Evolutionary conservation across 2,888 invertebrate species (phyloP).

Genomic region (Mimachlamys varia): DNA sequence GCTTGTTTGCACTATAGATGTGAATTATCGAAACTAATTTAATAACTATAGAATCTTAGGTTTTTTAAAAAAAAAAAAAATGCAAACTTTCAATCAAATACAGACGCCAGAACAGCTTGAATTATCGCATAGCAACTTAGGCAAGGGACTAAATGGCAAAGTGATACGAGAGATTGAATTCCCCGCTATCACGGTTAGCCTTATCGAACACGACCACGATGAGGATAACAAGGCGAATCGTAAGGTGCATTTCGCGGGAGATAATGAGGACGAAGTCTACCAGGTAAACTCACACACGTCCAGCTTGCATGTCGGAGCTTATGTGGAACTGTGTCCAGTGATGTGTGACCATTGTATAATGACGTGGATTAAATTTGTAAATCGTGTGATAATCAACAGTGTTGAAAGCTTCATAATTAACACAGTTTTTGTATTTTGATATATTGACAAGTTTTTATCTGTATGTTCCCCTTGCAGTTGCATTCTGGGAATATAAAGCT

Average conservation of each 20-base stretch:
- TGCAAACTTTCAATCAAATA: background rate
- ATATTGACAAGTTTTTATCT: no score
- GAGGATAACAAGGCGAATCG: constrained; percentile 38
- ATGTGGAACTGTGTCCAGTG: constrained; percentile 20
- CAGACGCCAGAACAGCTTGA: background rate
- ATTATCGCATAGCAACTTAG: constrained; percentile 16
- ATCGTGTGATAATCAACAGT: background rate
- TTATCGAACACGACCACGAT: constrained; percentile 47
- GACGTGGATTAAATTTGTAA: background rate
- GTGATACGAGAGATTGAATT: constrained; percentile 40
- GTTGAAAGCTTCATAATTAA: background rate
- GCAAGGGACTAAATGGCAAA: constrained; percentile 6
- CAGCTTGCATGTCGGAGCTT: constrained; percentile 12
- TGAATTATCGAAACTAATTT: background rate
- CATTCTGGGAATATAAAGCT: no score
- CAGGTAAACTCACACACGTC: background rate
- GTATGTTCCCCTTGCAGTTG: no score
- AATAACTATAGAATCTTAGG: background rate
- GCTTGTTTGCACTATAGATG: constrained; percentile 18
- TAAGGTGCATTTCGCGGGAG: constrained; percentile 48
- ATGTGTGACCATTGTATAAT: background rate
- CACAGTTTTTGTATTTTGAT: no score
- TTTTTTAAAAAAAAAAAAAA: background rate
- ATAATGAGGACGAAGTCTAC: background rate
- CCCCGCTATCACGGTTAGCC: constrained; percentile 46